Evolutionary conservation across 2,113 vertebrate species (phyloP).

Genomic region (Brachyhypopomus gauderio): DNA sequence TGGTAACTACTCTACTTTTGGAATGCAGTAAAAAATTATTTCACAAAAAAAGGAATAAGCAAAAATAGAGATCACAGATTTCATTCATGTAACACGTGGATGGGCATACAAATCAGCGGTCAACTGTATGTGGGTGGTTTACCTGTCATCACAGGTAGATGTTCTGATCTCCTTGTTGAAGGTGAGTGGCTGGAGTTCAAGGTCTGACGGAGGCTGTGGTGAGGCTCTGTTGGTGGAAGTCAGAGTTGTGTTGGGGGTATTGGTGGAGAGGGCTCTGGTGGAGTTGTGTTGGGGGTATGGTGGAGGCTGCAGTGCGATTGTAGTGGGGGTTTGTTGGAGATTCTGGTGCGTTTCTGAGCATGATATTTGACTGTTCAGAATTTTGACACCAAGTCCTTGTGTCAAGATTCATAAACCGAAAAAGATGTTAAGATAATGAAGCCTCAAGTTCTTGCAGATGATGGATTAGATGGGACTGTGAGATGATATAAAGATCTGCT

Average conservation of each 20-base stretch:
- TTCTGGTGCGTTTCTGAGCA: background rate
- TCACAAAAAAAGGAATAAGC: constrained; percentile 4
- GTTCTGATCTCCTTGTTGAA: background rate
- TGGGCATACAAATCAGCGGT: background rate
- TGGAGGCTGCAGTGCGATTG: no score
- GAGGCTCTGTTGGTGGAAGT: background rate
- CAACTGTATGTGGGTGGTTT: background rate
- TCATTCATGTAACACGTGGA: background rate
- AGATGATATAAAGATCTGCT: constrained; percentile 57
- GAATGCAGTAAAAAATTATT: constrained; percentile 27
- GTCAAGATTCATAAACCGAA: constrained; percentile 52
- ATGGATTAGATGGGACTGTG: constrained; percentile 59
- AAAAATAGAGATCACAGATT: constrained; percentile 1
- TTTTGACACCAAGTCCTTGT: constrained; percentile 30
- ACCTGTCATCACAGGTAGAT: background rate
- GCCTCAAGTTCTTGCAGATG: constrained; percentile 53
- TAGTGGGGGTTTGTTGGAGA: background rate
- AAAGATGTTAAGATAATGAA: constrained; percentile 51
- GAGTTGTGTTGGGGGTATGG: no score
- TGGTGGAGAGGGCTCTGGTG: no score
- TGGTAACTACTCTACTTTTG: constrained; percentile 25
- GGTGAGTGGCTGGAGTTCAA: background rate
- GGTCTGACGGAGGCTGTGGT: background rate
- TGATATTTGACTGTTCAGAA: background rate
- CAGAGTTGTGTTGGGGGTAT: no score